phyloP scores from a whole-genome alignment of 2,113 vertebrate species.

The Desmodus rotundus region DNA sequence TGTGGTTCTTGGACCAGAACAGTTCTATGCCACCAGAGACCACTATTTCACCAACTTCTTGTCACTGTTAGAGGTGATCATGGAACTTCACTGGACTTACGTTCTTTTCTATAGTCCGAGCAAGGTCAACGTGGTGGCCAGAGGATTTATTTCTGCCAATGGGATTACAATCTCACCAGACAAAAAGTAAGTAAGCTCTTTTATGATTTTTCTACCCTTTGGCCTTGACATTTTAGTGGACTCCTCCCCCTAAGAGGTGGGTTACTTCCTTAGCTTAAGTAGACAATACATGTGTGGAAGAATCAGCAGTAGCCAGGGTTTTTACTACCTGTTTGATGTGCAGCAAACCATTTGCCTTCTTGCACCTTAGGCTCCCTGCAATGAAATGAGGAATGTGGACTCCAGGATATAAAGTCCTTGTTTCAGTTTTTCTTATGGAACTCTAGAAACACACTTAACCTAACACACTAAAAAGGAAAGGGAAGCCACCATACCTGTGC shows the following conservation, averaged over 20 bases:
- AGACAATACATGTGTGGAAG: neutral
- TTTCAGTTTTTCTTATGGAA: neutral
- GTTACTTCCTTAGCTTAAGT: neutral
- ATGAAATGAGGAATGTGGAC: neutral
- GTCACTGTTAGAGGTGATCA: slow-evolving; percentile 76
- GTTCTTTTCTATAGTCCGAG: slow-evolving; percentile 91
- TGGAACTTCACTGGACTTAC: slow-evolving; percentile 84
- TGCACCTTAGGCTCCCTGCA: neutral
- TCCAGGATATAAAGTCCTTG: neutral
- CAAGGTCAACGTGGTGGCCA: slow-evolving; percentile 88
- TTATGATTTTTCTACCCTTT: neutral
- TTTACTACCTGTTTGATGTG: neutral
- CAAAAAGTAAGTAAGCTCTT: slow-evolving; percentile 80
- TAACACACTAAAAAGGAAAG: neutral
- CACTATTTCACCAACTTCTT: slow-evolving; percentile 83
- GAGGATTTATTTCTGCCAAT: slow-evolving; percentile 86
- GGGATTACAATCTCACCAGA: slow-evolving; percentile 92
- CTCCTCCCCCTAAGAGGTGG: neutral
- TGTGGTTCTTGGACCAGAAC: slow-evolving; percentile 88
- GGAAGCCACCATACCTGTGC: neutral
- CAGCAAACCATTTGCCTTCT: neutral
- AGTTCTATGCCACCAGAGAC: slow-evolving; percentile 96
- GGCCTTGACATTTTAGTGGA: neutral
- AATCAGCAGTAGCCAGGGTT: neutral
- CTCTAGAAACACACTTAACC: neutral